Evolutionary conservation across 2,797 vertebrate genomes (phyloP).

Genomic region (Typhlichthys eigenmanni): DNA sequence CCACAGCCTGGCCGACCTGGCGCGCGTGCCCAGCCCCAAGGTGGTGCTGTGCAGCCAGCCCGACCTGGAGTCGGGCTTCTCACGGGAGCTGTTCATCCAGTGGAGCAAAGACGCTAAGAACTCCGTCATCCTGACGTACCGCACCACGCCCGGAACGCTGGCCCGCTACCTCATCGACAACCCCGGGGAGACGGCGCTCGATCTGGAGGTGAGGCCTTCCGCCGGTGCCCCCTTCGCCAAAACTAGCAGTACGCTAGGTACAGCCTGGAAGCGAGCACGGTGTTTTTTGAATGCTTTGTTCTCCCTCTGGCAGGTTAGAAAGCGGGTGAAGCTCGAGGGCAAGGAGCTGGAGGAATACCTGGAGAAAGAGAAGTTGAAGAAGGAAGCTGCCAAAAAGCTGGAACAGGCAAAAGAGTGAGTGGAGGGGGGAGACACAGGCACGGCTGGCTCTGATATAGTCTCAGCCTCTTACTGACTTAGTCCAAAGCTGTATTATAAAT

Average conservation of each 20-base stretch:
- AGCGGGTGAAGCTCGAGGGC: conserved; percentile 95
- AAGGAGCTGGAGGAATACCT: conserved; percentile 94
- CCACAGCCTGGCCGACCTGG: conserved; percentile 92
- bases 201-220: conserved; percentile 87
- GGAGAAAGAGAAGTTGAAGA: conserved; percentile 95
- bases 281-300: conserved; percentile 32
- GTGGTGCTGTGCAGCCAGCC: conserved; percentile 98
- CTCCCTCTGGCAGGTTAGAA: conserved; percentile 80
- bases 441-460: too few relatives aligned
- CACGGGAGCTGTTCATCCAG: conserved; percentile 96
- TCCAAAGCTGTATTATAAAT: too few relatives aligned
- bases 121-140: conserved; percentile 94
- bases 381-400: conserved; percentile 96
- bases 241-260: background rate
- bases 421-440: background rate
- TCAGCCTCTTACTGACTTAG: too few relatives aligned
- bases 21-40: conserved; percentile 95
- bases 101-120: conserved; percentile 96
- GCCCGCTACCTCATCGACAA: conserved; percentile 94
- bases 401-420: conserved; percentile 98
- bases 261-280: conserved; percentile 19
- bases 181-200: conserved; percentile 91
- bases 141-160: conserved; percentile 95
- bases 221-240: conserved; percentile 4
- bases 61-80: conserved; percentile 97